These are phyloP conservation scores for Chymomyza costata DNA, from an alignment of 1,140 invertebrate species.

Conservation along the genomic window DNA sequence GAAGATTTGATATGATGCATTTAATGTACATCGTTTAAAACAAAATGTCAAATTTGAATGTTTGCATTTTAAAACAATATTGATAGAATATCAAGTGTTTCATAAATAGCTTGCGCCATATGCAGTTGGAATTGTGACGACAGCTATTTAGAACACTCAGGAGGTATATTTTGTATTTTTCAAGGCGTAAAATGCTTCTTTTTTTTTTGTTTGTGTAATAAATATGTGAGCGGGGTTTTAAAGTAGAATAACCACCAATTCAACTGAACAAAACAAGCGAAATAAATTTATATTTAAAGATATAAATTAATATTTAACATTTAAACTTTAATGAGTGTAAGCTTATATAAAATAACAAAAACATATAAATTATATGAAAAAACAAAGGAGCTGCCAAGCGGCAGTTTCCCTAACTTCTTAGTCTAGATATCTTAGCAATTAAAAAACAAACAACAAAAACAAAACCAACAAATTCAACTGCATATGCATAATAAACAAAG, in stretches of 20 bases:
- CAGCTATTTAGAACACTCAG: too few relatives aligned
- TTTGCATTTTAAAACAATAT: too few relatives aligned
- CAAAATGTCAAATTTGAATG: too few relatives aligned
- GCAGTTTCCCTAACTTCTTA: slow-evolving; percentile 57
- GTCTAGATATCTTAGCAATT: slow-evolving; percentile 43
- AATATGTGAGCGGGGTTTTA: too few relatives aligned
- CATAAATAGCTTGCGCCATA: too few relatives aligned
- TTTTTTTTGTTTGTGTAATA: too few relatives aligned
- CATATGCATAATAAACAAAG: slow-evolving; percentile 18
- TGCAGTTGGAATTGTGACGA: too few relatives aligned
- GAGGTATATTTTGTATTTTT: too few relatives aligned
- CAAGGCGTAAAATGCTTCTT: too few relatives aligned
- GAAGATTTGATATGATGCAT: too few relatives aligned
- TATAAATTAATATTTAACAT: slow-evolving; percentile 43
- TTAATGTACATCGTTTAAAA: too few relatives aligned
- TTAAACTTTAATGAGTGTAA: slow-evolving; percentile 36
- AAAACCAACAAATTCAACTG: slow-evolving; percentile 7
- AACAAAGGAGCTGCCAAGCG: slow-evolving; percentile 52
- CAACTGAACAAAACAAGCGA: slow-evolving; percentile 40
- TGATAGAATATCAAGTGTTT: too few relatives aligned
- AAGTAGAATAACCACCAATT: slow-evolving; percentile 30
- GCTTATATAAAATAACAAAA: slow-evolving; percentile 48
- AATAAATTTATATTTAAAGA: slow-evolving; percentile 48
- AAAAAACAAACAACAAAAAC: slow-evolving; percentile 19
- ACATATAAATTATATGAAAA: neutral